Evolutionary conservation across 2,888 invertebrate genomes (phyloP), one percentile per base, ranked within the genome.

Genomic region (Lasioglossum calceatum): DNA sequence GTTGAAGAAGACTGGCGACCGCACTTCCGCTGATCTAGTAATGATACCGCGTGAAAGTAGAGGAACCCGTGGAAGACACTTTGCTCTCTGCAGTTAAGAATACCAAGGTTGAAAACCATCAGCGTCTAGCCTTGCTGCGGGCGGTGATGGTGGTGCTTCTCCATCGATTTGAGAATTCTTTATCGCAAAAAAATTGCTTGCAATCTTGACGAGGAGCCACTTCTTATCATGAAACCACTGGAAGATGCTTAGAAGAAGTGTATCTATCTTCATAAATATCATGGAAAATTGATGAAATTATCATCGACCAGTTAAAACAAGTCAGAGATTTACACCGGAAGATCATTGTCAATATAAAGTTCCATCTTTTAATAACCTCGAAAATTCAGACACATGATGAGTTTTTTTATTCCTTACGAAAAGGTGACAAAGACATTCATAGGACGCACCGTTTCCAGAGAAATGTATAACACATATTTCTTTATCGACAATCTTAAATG

Each of bases 21-120:
- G 10, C 79, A 78, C 87, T 87, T 87, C 86, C 86, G 86, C 36
- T 75, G 82, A 80, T 76, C 81, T 50, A 85, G 76, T 85, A 85
- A 85, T 84, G 84, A 85, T 85, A 85, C 84, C 19, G 73, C 72
- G 47, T 47, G 79, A 85, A 50, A 54, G 80, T 12, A 27, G 36
- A 42, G 73, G 36, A 58, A 32, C 23, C 73, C 39, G 2, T 70
- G 44, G 44, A 74, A 77, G 58, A 85, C 58, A 77, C 73, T 73
- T 79, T 76, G 79, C 61, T 58, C 80, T 14, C 10, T 47, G n/a
- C 61, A 78, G 42, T 44, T 27, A 47, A 64, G 71, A 79, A 72
- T 79, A 27, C 27, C 71, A 12, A 27, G 84, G 71, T 42, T 44
- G 47, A 76, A 47, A n/a, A 50, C 36, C 75, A 32, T 76, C 76